Percentiles rank a stretch among this genome's conserved stretches.
Evolutionary conservation across 1,140 invertebrate genomes (phyloP).

Genomic region (Olivierus martensii): DNA sequence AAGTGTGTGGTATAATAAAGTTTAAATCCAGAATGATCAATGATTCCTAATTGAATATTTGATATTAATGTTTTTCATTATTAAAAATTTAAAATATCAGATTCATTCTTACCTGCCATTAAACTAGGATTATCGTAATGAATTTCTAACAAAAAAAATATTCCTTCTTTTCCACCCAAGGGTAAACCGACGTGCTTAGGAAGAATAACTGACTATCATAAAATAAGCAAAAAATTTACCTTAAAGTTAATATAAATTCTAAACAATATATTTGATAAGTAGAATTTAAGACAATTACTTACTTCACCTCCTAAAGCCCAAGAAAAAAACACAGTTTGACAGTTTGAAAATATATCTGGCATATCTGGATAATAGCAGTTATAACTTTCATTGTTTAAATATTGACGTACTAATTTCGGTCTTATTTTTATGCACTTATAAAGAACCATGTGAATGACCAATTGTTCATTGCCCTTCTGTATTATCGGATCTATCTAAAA

Average conservation of each 20-base stretch:
- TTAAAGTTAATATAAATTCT: too few species aligned
- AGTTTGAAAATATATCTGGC: slow-evolving; percentile 59
- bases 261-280: too few species aligned
- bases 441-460: slow-evolving; percentile 55
- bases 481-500: slow-evolving; percentile 49
- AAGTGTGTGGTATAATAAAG: slow-evolving; percentile 57
- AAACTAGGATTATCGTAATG: slow-evolving; percentile 56
- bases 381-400: slow-evolving; percentile 46
- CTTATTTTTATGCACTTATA: slow-evolving; percentile 46
- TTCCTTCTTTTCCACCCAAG: slow-evolving; percentile 49
- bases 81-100: too few species aligned
- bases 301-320: slow-evolving; percentile 72
- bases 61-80: background rate
- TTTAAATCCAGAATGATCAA: slow-evolving; percentile 64
- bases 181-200: slow-evolving; percentile 68
- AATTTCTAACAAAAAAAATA: slow-evolving; percentile 69
- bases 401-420: slow-evolving; percentile 36
- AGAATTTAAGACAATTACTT: too few species aligned
- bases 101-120: slow-evolving; percentile 33
- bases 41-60: slow-evolving; percentile 33
- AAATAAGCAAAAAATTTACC: too few species aligned
- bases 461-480: slow-evolving; percentile 31
- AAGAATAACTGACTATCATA: slow-evolving; percentile 52
- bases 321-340: slow-evolving; percentile 57
- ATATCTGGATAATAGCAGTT: slow-evolving; percentile 49